These are phyloP conservation scores for Macrotrachela quadricornifera DNA, from an alignment of 1,140 invertebrate species.

Conservation along the genomic window DNA sequence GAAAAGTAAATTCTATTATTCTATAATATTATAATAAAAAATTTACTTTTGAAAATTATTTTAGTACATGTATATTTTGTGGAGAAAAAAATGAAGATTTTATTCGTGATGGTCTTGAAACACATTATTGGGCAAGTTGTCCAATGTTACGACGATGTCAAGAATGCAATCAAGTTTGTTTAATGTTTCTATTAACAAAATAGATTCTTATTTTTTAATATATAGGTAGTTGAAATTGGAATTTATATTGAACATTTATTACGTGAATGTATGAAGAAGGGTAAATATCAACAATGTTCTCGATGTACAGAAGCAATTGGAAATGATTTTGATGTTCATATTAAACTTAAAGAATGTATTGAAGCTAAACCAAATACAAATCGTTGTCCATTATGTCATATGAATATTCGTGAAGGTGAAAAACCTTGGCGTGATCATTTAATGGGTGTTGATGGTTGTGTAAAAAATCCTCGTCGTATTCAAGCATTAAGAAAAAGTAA, in stretches of 20 bases:
- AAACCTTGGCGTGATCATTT: conserved; percentile 44
- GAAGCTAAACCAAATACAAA: conserved; percentile 24
- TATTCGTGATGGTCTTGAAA: conserved; percentile 46
- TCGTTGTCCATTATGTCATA: conserved; percentile 52
- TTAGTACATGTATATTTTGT: conserved; percentile 66
- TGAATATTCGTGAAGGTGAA: conserved; percentile 38
- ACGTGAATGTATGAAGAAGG: conserved; percentile 46
- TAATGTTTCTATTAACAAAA: neutral
- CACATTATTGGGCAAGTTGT: conserved; percentile 73
- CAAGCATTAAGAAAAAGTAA: too few relatives aligned
- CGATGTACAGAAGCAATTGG: conserved; percentile 41
- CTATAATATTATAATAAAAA: neutral
- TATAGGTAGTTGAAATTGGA: conserved; percentile 54
- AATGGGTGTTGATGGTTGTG: conserved; percentile 31
- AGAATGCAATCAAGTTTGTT: conserved; percentile 48
- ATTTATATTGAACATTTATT: conserved; percentile 54
- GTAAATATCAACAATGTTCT: conserved; percentile 43
- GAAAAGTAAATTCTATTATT: neutral
- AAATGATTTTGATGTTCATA: conserved; percentile 2
- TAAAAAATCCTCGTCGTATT: conserved; percentile 23
- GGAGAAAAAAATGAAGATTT: conserved; percentile 44
- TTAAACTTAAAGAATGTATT: conserved; percentile 7
- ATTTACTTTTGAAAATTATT: conserved; percentile 10
- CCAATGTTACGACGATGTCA: conserved; percentile 65
- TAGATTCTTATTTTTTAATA: neutral